Percentiles rank a stretch among this genome's conserved stretches.
phyloP scores from a whole-genome alignment of 2,888 invertebrate genomes.

The Yponomeuta malinellus region DNA sequence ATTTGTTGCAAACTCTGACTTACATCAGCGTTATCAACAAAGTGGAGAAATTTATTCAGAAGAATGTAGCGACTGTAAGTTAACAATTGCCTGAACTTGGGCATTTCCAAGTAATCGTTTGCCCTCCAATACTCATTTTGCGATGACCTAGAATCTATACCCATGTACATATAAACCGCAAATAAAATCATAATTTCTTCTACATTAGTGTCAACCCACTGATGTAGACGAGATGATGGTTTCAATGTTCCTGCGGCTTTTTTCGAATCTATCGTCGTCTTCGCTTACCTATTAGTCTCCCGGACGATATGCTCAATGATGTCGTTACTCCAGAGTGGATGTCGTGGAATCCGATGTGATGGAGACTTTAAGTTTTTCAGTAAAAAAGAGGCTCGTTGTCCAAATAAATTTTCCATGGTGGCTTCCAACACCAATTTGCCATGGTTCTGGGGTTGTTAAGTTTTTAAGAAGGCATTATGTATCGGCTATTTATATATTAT shows the following conservation, averaged over 20 bases:
- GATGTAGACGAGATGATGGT: slow-evolving; percentile 20
- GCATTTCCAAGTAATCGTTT: slow-evolving; percentile 19
- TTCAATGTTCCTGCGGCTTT: slow-evolving; percentile 16
- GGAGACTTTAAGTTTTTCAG: too few species aligned
- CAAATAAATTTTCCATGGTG: too few species aligned
- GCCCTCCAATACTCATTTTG: slow-evolving; percentile 23
- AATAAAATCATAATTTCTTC: slow-evolving; percentile 25
- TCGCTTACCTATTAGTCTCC: slow-evolving; percentile 28
- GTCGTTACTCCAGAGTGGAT: slow-evolving; percentile 20
- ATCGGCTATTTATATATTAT: too few species aligned
- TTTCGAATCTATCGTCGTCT: slow-evolving; percentile 22
- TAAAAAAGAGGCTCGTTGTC: too few species aligned
- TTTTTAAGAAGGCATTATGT: too few species aligned
- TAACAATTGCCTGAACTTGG: slow-evolving; percentile 21
- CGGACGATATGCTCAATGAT: slow-evolving; percentile 24
- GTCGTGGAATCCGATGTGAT: too few species aligned
- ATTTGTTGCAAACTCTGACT: slow-evolving; percentile 12
- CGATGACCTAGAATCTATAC: slow-evolving; percentile 20
- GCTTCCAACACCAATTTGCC: too few species aligned
- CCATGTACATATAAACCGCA: slow-evolving; percentile 25
- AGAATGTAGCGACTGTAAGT: slow-evolving; percentile 22
- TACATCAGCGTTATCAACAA: slow-evolving; percentile 20
- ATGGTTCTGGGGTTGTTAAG: too few species aligned
- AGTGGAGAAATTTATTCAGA: slow-evolving; percentile 25
- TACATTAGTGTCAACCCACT: slow-evolving; percentile 23